A percentile compares a stretch with the other conserved stretches of the same genome.
phyloP scores from a whole-genome alignment of 2,888 invertebrate species.

The Perithous albicinctus region DNA sequence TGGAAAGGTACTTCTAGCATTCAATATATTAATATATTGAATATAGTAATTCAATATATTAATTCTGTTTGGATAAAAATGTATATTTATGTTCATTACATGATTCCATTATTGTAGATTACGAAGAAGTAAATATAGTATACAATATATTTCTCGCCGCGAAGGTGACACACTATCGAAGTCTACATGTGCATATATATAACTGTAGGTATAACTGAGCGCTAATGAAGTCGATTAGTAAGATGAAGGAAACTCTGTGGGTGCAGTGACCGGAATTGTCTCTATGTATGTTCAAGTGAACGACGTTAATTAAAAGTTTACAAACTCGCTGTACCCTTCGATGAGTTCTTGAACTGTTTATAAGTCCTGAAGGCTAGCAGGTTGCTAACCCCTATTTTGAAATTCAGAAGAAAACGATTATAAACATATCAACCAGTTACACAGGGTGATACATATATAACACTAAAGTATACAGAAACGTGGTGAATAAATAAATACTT shows the following conservation, averaged over 20 bases:
- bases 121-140: conserved; percentile 5
- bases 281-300: conserved; percentile 19
- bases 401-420: neutral
- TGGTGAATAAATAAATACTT: neutral
- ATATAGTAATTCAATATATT: neutral
- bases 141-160: neutral
- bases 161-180: conserved; percentile 25
- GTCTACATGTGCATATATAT: neutral
- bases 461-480: neutral
- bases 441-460: neutral
- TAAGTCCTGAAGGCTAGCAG: neutral
- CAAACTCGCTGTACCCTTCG: conserved; percentile 1
- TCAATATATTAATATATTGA: too few relatives aligned
- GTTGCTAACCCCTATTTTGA: neutral
- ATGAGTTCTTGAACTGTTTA: conserved; percentile 1
- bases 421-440: neutral
- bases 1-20: too few relatives aligned
- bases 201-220: conserved; percentile 10
- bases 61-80: neutral
- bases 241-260: conserved; percentile 48
- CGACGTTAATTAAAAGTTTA: conserved; percentile 35
- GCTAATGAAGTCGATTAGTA: conserved; percentile 60
- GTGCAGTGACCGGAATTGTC: conserved; percentile 39
- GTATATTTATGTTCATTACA: neutral
- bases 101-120: neutral